Evolutionary conservation across 2,113 vertebrate genomes (phyloP).

Genomic region (Myrmophylax atrothorax): DNA sequence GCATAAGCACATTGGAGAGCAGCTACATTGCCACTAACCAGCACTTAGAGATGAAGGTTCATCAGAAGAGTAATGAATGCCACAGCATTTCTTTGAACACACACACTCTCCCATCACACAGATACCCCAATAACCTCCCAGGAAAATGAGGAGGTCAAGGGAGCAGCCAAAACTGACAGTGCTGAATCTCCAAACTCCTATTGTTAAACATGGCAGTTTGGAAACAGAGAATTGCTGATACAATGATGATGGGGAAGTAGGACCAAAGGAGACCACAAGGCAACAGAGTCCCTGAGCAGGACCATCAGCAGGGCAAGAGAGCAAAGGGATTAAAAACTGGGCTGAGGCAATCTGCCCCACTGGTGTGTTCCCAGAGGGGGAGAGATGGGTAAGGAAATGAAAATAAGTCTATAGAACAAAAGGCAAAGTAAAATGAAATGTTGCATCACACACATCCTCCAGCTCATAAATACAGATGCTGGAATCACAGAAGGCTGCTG

Average conservation of each 20-base stretch:
- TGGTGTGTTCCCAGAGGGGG: not conserved
- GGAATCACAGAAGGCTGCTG: slow-evolving; percentile 63
- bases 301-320: slow-evolving; percentile 49
- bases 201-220: not conserved
- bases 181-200: not conserved
- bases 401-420: slow-evolving; percentile 59
- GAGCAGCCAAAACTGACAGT: slow-evolving; percentile 19
- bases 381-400: slow-evolving; percentile 32
- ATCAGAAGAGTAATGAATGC: slow-evolving; percentile 14
- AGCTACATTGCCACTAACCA: slow-evolving; percentile 23
- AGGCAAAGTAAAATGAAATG: slow-evolving; percentile 53
- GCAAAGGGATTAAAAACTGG: slow-evolving; percentile 18
- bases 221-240: not conserved
- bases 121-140: not conserved
- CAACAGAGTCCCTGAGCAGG: slow-evolving; percentile 36
- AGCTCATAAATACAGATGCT: slow-evolving; percentile 63
- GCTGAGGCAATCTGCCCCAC: slow-evolving; percentile 14
- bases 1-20: not conserved
- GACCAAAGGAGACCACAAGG: not conserved
- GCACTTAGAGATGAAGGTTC: slow-evolving; percentile 30
- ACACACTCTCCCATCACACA: not conserved
- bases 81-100: not conserved
- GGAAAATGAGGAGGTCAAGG: slow-evolving; percentile 44
- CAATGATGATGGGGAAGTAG: not conserved
- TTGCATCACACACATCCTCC: slow-evolving; percentile 24